These are phyloP conservation scores for Phymastichus coffea DNA, from an alignment of 1,140 invertebrate genomes.

Conservation along the genomic window DNA sequence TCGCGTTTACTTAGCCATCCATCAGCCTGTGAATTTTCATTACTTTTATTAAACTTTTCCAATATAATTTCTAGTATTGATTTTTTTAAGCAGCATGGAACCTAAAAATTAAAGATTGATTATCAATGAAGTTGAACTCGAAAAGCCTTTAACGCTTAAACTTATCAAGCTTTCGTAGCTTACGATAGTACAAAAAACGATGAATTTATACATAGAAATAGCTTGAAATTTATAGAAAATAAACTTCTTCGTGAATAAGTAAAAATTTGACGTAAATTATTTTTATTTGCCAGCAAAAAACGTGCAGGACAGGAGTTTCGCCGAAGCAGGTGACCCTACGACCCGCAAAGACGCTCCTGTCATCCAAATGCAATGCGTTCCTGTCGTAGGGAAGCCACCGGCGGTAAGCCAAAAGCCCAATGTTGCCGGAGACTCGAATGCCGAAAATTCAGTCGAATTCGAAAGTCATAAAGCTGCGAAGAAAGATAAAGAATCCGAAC, in stretches of 20 bases:
- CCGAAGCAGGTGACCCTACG: constrained; percentile 51
- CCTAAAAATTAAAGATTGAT: too few species aligned
- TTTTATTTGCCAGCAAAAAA: constrained; percentile 59
- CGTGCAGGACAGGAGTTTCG: constrained; percentile 60
- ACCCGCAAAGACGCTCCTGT: constrained; percentile 51
- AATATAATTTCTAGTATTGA: too few species aligned
- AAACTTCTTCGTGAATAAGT: neutral
- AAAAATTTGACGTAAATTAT: neutral
- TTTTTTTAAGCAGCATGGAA: too few species aligned
- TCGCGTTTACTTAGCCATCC: too few species aligned
- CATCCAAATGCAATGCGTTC: constrained; percentile 31
- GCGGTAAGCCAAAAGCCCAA: neutral
- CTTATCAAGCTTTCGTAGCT: too few species aligned
- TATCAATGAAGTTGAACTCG: too few species aligned
- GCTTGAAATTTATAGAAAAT: too few species aligned
- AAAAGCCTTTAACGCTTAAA: too few species aligned
- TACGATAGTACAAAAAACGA: too few species aligned
- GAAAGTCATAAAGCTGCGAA: neutral
- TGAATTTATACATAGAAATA: too few species aligned
- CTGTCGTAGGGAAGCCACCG: constrained; percentile 40
- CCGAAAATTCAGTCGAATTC: neutral
- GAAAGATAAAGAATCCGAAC: neutral
- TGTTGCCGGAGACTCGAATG: neutral
- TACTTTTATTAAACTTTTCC: too few species aligned
- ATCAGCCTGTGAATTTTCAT: too few species aligned